Evolutionary conservation across 2,888 invertebrate genomes (phyloP).

Genomic region (Oscheius sp.): DNA sequence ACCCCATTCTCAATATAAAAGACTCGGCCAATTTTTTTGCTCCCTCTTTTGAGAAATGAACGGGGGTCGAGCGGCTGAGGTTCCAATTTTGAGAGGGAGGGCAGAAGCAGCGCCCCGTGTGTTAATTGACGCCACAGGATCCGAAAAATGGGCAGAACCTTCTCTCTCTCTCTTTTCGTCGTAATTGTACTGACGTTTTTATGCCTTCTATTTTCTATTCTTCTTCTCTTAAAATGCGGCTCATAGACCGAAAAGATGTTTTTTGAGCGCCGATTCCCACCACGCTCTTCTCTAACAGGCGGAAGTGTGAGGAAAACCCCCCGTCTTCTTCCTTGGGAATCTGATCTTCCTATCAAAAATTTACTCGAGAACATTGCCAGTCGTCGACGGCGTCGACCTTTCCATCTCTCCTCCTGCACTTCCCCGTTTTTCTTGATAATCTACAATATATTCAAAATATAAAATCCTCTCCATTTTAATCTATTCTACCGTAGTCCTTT

Average conservation of each 20-base stretch:
- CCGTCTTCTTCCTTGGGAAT: too few species aligned
- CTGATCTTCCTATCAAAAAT: neutral
- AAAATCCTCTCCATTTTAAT: neutral
- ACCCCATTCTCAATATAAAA: neutral
- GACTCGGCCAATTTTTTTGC: neutral
- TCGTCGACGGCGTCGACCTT: too few species aligned
- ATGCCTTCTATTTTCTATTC: too few species aligned
- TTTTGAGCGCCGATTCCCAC: too few species aligned
- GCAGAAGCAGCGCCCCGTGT: neutral
- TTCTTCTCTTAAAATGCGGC: too few species aligned
- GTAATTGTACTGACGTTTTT: neutral
- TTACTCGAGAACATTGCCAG: neutral
- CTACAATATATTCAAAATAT: too few species aligned
- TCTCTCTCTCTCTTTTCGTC: too few species aligned
- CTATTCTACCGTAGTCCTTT: neutral
- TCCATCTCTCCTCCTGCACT: too few species aligned
- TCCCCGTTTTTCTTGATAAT: too few species aligned
- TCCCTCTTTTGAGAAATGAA: constrained; percentile 5
- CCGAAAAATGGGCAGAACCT: neutral
- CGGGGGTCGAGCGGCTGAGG: neutral
- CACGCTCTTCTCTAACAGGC: too few species aligned
- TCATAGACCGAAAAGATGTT: too few species aligned
- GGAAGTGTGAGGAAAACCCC: too few species aligned
- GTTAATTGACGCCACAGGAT: constrained; percentile 12
- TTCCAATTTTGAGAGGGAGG: constrained; percentile 2